A percentile compares a stretch with the other conserved stretches of the same genome.
These are phyloP conservation scores for Ectobius pallidus DNA, from an alignment of 2,888 invertebrate genomes.

Conservation along the genomic window DNA sequence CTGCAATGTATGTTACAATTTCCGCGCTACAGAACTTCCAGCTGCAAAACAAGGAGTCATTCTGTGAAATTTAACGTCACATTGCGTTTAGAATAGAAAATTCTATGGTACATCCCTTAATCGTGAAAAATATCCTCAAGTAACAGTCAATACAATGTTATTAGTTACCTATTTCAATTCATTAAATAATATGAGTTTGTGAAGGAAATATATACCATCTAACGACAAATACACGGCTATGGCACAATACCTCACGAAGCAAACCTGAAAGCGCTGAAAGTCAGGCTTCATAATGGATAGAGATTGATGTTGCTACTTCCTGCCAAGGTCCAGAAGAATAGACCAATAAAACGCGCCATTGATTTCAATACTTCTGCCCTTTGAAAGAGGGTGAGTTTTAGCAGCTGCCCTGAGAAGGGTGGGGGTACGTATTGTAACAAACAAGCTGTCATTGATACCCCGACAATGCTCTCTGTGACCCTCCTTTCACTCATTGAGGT, in stretches of 20 bases:
- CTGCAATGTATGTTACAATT: too few relatives aligned
- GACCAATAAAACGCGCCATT: constrained; percentile 42
- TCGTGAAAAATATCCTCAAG: neutral
- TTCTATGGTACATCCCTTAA: neutral
- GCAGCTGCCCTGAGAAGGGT: neutral
- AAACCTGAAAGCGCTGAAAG: constrained; percentile 19
- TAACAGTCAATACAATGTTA: neutral
- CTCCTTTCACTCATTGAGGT: constrained; percentile 17
- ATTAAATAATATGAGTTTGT: neutral
- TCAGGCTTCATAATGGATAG: constrained; percentile 38
- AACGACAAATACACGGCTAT: constrained; percentile 12
- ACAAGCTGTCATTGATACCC: constrained; percentile 22
- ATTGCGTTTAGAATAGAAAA: too few relatives aligned
- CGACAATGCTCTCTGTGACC: constrained; percentile 4
- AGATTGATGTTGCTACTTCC: constrained; percentile 36
- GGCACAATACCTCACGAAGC: neutral
- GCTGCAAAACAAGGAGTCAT: too few relatives aligned
- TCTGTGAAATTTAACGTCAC: too few relatives aligned
- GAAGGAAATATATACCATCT: constrained; percentile 9
- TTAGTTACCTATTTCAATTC: neutral
- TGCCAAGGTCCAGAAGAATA: constrained; percentile 32
- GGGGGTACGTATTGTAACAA: constrained; percentile 11
- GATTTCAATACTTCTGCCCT: constrained; percentile 26
- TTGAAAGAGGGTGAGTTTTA: neutral
- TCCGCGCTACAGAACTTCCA: too few relatives aligned